Evolutionary conservation across 1,140 invertebrate species (phyloP).

Genomic region (Cecropterus lyciades): DNA sequence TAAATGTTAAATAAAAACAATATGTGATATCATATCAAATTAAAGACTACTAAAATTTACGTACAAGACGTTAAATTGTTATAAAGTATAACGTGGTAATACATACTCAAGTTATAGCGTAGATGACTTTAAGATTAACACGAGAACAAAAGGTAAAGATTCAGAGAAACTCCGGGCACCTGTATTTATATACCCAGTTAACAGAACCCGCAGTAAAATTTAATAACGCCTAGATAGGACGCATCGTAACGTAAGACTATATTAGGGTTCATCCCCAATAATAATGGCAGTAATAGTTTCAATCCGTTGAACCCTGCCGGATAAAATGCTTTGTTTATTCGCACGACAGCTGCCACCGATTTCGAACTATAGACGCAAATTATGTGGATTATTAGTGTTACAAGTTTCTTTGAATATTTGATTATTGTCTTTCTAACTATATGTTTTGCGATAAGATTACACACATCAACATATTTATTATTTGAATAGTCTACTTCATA

Average conservation of each 20-base stretch:
- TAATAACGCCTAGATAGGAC: conserved; percentile 30
- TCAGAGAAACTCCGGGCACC: conserved; percentile 5
- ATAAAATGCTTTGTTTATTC: conserved; percentile 46
- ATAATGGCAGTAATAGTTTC: conserved; percentile 41
- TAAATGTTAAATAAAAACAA: no score
- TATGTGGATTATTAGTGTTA: no score
- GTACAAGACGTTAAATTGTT: no score
- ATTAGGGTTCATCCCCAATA: conserved; percentile 39
- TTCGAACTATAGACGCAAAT: conserved; percentile 8
- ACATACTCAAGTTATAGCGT: background rate
- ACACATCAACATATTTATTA: no score
- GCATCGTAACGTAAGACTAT: conserved; percentile 26
- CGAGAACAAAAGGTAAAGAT: background rate
- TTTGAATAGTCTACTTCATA: no score
- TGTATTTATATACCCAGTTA: conserved; percentile 25
- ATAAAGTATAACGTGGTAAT: no score
- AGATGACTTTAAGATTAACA: background rate
- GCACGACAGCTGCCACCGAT: conserved; percentile 23
- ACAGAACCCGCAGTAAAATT: conserved; percentile 28
- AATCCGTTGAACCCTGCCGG: conserved; percentile 33
- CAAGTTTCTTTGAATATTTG: no score
- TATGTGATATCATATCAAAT: no score
- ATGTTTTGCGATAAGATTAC: no score
- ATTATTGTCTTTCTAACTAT: no score
- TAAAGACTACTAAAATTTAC: no score